These are phyloP conservation scores for Capitulum mitella DNA, from an alignment of 2,888 invertebrate genomes.

Conservation along the genomic window DNA sequence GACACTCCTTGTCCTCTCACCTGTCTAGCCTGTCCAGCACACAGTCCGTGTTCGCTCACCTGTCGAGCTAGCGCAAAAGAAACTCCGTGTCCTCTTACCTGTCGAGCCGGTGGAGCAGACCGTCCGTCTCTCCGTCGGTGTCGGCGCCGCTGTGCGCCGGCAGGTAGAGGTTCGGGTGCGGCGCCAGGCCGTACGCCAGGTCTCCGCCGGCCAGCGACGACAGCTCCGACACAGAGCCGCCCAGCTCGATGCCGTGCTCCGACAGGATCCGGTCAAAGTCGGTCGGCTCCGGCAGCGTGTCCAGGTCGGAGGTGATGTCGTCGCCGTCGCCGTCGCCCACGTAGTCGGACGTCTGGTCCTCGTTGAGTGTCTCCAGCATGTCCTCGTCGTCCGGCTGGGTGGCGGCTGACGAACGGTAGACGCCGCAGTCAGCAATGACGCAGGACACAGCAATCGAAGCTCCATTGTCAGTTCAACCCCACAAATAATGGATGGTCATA, in stretches of 20 bases:
- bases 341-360: constrained; percentile 18
- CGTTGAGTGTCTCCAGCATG: constrained; percentile 5
- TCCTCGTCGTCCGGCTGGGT: not conserved
- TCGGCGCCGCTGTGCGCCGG: constrained; percentile 13
- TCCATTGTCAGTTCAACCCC: too few relatives aligned
- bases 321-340: constrained; percentile 2
- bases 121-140: not conserved
- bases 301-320: constrained; percentile 21
- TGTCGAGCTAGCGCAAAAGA: not conserved
- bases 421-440: too few relatives aligned
- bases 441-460: too few relatives aligned
- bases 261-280: constrained; percentile 17
- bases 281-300: constrained; percentile 21
- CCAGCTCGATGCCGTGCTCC: constrained; percentile 13
- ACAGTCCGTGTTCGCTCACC: too few relatives aligned
- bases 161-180: constrained; percentile 19
- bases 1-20: too few relatives aligned
- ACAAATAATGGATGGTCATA: too few relatives aligned
- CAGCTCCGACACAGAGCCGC: not conserved
- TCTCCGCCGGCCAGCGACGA: constrained; percentile 3
- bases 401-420: too few relatives aligned
- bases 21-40: too few relatives aligned
- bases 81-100: not conserved
- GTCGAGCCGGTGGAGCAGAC: constrained; percentile 1
- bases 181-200: constrained; percentile 15